phyloP scores from a whole-genome alignment of 2,113 vertebrate species.

The Glaucomys volans region DNA sequence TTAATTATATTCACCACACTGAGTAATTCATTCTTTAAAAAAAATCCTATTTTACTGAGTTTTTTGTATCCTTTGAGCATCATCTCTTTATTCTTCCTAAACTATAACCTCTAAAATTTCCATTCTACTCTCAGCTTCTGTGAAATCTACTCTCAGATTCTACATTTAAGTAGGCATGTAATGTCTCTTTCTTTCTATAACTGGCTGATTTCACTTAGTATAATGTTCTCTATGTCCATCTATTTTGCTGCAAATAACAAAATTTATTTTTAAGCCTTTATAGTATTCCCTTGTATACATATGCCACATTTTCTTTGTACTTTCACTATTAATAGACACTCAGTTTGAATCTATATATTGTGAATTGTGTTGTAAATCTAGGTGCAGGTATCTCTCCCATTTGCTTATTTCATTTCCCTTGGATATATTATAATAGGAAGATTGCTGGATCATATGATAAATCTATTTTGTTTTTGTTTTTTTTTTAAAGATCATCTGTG shows the following conservation, averaged over 20 bases:
- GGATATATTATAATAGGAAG: background rate
- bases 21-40: background rate
- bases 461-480: no score
- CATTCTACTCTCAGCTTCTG: background rate
- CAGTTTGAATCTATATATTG: background rate
- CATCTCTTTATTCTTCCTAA: background rate
- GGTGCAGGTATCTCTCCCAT: no score
- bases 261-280: no score
- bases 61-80: background rate
- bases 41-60: background rate
- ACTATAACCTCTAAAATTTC: background rate
- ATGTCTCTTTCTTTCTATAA: background rate
- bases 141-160: background rate
- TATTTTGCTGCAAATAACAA: no score
- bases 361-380: background rate
- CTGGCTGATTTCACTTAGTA: background rate
- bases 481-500: background rate
- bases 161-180: background rate
- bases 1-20: no score
- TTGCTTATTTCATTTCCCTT: background rate
- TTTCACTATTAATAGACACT: background rate
- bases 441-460: background rate
- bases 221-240: background rate
- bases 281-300: no score
- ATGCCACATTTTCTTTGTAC: background rate